These are phyloP conservation scores for Tarsius wallacei DNA, from an alignment of 2,797 vertebrate genomes.

Conservation along the genomic window DNA sequence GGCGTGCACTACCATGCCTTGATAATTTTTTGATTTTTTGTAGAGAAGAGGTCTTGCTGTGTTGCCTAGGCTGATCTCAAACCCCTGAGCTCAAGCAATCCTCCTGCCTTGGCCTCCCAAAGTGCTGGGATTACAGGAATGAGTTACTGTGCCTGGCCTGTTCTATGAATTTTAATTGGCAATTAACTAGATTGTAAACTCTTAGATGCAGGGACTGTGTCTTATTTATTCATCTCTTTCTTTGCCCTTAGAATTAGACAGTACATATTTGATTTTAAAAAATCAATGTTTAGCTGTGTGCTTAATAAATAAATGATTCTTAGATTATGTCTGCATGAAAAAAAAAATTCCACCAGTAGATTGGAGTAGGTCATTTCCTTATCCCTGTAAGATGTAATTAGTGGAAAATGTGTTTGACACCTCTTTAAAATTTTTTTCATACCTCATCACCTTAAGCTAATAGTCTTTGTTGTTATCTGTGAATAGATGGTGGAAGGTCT, in stretches of 20 bases:
- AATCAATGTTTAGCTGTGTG: neutral
- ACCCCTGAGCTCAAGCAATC: too few relatives aligned
- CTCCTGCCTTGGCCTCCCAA: too few relatives aligned
- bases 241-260: constrained; percentile 29
- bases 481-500: neutral
- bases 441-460: neutral
- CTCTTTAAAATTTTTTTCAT: neutral
- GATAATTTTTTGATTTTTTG: too few relatives aligned
- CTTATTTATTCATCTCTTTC: neutral
- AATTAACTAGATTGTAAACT: neutral
- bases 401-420: neutral
- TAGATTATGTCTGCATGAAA: constrained; percentile 27
- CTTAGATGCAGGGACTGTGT: neutral
- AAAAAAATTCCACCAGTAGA: neutral
- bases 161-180: neutral
- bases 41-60: too few relatives aligned
- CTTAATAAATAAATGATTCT: neutral
- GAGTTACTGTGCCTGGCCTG: too few relatives aligned
- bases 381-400: neutral
- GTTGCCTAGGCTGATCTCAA: too few relatives aligned
- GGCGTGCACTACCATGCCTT: too few relatives aligned
- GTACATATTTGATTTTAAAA: neutral
- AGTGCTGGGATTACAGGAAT: too few relatives aligned
- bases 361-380: constrained; percentile 25
- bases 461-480: neutral